Base-by-base conservation (phyloP, 2,113 vertebrate genomes). In the Myiopsitta monachus region DNA sequence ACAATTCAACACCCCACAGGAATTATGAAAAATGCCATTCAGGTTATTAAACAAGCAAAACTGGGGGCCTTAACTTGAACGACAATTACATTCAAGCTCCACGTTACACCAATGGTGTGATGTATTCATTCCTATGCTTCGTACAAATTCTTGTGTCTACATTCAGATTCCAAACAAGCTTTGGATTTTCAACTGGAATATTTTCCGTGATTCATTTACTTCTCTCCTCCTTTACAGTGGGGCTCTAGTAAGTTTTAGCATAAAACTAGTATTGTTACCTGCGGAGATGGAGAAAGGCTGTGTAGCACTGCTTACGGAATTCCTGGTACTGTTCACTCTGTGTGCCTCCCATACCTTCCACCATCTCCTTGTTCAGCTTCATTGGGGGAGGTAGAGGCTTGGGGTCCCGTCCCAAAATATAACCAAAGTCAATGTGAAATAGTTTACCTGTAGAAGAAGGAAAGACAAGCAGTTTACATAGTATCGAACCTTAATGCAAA, bases 291-390 rank as follows among this genome's bases (percentile, higher is more conserved):
- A 99, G 98, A 93, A 99, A 99, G 64, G 99, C 99, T 0, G 99
- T 99, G 96, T 99, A 99, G 93, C 99, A 99, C 96, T 99, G 99
- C 87, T 99, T 99, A 26, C 99, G 99, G 95, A 99, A 99, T 95
- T 99, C 99, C 87, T 99, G 99, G 98, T 99, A 99, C 96, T 99
- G 99, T 83, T 99, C 99, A 4, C 99, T 99, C 97, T 99, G 99
- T 3, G 99, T 99, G 82, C 99, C 99, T 4, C 99, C 99, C 99
- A 99, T 99, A 24, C 99, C 99, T 98, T 99, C 99, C 75, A 99
- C 99, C 99, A 99, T 99, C 96, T 99, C 99, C 84, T 99, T 99
- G 94, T 99, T 99, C 97, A 99, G 98, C 97, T 99, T 99, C 99
- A 99, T 99, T 1, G 99, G 99, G 0, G 99, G 99, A 54, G 99